Evolutionary conservation across 2,797 vertebrate species (phyloP), one percentile per base, ranked within the genome.

Genomic region (Calcarius lapponicus): DNA sequence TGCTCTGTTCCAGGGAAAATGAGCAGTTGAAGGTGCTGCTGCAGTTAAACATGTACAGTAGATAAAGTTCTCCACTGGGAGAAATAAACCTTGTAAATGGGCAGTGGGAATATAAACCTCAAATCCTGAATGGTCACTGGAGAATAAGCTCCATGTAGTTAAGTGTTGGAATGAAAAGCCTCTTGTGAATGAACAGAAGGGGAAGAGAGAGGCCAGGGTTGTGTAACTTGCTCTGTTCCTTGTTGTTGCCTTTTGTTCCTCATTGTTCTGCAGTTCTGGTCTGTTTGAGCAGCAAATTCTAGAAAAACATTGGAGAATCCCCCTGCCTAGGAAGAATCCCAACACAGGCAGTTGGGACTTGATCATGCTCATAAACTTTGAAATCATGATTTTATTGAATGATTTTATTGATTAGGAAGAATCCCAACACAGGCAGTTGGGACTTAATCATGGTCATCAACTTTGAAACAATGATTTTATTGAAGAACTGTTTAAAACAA

Each of bases 111-210:
- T 61, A 40, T 38, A 15, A n/a, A 11, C 48, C 42, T 53, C 62
- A 66, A 79, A 62, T 75, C 34, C 58, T 43, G 73, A 81, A 8
- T 24, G 53, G 34, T 31, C 56, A 40, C 60, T 61, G 74, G 58
- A 79, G 92, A 71, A n/a, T 60, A 57, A 96, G 45, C 76, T 69
- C 36, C 13, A 3, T 12, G n/a, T 40, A 60, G 85, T 81, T 84
- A 53, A 84, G 53, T 34, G 45, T 50, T 70, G n/a, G 70, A 61
- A 72, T 86, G 56, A 93, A 93, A 93, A 88, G 82, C 70, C 92
- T 73, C 43, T 93, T 92, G 48, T 92, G 45, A 65, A 7, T 36
- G 61, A 90, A 53, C 73, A 94, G 89, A 90, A 81, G 61, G 76
- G 42, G 1, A 9, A 74, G 67, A 79, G 78, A 42, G 66, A 76